Base-by-base conservation (phyloP, 2,888 invertebrate genomes). In the Poecilus cupreus region DNA sequence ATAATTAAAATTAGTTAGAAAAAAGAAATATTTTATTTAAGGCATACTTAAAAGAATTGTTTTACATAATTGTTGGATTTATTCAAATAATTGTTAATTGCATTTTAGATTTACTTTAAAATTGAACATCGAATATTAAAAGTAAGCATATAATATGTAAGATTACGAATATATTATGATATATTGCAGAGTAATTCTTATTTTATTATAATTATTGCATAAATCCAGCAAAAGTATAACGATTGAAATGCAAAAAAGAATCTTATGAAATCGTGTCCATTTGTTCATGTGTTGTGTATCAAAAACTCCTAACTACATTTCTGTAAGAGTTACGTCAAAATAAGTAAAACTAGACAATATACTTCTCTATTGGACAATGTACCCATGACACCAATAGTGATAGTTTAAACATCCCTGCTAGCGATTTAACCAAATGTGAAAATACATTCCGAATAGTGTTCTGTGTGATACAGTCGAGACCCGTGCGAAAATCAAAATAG, bases 371-470 rank as follows among this genome's bases (percentile, higher is more conserved):
- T 81, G 81, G 75, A 81, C 64, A 75, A 81, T 64, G 75, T 57
- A 75, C 64, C 81, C 75, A 75, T 75, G 81, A 81, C 81, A 81
- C 81, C 81, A 81, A 81, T 81, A 81, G 81, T 74, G 80, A 78
- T 74, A 75, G 39, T 22, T 78, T 76, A 64, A 78, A 24, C 22
- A 54, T 68, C 81, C 64, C 75, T 75, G 74, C 75, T 74, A 75
- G 60, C 60, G 26, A 13, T 51, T 51, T 49, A 75, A 32, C 43
- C 16, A 51, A 18, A 32, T 54, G 32, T 75, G 22, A 72, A 70
- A 64, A 39, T 18, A 70, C 74, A 74, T 80, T 82, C 46, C 54
- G 54, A 76, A 20, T 74, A 74, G 82, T 78, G 22, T 78, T 82
- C 18, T 64, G 74, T 24, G 51, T 79, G 78, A 75, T 82, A 32